phyloP scores from a whole-genome alignment of 2,797 vertebrate species.

The Discoglossus pictus region DNA sequence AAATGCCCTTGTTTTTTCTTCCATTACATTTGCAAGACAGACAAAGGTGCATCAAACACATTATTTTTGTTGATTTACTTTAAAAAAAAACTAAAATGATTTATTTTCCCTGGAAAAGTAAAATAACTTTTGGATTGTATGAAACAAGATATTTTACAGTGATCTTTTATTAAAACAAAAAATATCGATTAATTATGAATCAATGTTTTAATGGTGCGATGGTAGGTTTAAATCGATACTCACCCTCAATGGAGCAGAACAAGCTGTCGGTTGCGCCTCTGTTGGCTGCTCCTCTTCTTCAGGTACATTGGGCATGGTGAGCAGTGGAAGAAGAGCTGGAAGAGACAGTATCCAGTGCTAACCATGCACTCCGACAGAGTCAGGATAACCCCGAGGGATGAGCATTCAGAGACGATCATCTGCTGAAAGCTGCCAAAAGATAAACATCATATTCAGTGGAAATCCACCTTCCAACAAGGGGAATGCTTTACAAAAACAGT shows the following conservation, averaged over 20 bases:
- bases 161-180: too few species aligned
- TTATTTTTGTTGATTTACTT: too few species aligned
- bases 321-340: constrained; percentile 62
- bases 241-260: constrained; percentile 79
- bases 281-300: constrained; percentile 89
- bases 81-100: too few species aligned
- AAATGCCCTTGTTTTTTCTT: too few species aligned
- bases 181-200: too few species aligned
- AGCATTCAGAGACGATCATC: constrained; percentile 62
- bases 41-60: too few species aligned
- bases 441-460: constrained; percentile 66
- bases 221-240: constrained; percentile 56
- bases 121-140: too few species aligned
- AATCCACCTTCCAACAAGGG: constrained; percentile 53
- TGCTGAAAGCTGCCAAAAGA: constrained; percentile 71
- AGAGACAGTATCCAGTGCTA: constrained; percentile 51
- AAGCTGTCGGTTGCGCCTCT: constrained; percentile 78
- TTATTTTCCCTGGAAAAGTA: too few species aligned
- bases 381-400: constrained; percentile 62
- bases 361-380: constrained; percentile 60
- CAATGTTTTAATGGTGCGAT: neutral
- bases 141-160: too few species aligned
- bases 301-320: constrained; percentile 88
- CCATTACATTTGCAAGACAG: too few species aligned
- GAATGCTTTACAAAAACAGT: constrained; percentile 61